Conservation (phyloP, 1,140 invertebrate species). For the Atta colombica region DNA sequence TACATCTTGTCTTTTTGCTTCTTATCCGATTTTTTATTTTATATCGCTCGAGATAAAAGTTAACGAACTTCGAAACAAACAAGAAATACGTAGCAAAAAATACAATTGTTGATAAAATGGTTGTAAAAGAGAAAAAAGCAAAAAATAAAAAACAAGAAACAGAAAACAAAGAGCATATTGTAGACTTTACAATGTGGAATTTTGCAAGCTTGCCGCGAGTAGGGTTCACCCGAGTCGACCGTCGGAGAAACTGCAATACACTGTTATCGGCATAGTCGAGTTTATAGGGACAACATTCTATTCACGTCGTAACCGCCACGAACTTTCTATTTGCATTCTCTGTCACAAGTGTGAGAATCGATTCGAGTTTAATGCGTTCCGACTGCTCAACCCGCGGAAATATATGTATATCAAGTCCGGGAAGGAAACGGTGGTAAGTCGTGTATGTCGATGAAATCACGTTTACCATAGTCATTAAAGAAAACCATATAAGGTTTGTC, state of each 20-base stretch:
- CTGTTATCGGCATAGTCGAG: slow-evolving; percentile 75
- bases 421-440: slow-evolving; percentile 19
- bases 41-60: no score
- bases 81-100: no score
- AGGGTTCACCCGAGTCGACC: slow-evolving; percentile 36
- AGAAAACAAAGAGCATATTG: no score
- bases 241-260: slow-evolving; percentile 51
- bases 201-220: slow-evolving; percentile 67
- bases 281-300: slow-evolving; percentile 72
- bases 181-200: slow-evolving; percentile 50
- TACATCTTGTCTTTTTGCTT: no score
- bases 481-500: neutral
- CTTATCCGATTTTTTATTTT: no score
- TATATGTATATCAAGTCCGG: slow-evolving; percentile 28
- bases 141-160: no score
- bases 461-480: slow-evolving; percentile 9
- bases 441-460: slow-evolving; percentile 21
- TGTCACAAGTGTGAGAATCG: slow-evolving; percentile 77
- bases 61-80: no score
- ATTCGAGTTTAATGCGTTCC: slow-evolving; percentile 70
- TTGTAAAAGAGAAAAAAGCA: no score
- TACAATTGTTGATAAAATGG: no score
- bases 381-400: slow-evolving; percentile 38
- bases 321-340: slow-evolving; percentile 78
- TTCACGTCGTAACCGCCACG: slow-evolving; percentile 15